Conservation (phyloP, 2,888 invertebrate species). For the Nudaria mundana region DNA sequence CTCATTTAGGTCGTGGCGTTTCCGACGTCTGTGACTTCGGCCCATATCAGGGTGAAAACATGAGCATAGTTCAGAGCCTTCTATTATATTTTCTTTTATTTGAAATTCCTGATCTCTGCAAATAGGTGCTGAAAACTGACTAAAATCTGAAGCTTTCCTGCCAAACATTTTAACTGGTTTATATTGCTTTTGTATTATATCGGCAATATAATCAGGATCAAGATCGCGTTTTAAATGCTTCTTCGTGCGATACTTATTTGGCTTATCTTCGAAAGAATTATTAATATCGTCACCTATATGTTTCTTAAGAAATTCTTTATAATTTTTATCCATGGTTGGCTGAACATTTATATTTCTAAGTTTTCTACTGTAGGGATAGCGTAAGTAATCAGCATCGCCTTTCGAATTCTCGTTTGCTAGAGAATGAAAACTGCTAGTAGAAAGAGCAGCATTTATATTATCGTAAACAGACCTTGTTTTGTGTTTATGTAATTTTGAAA, state of each 20-base stretch:
- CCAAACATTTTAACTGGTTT: slow-evolving; percentile 60
- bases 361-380: slow-evolving; percentile 24
- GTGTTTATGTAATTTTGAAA: slow-evolving; percentile 35
- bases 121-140: slow-evolving; percentile 66
- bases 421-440: slow-evolving; percentile 51
- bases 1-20: slow-evolving; percentile 41
- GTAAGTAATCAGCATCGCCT: slow-evolving; percentile 21
- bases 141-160: slow-evolving; percentile 52
- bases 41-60: slow-evolving; percentile 46
- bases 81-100: slow-evolving; percentile 39
- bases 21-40: slow-evolving; percentile 18
- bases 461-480: slow-evolving; percentile 40
- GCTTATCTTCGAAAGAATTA: slow-evolving; percentile 28
- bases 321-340: slow-evolving; percentile 26
- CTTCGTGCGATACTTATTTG: slow-evolving; percentile 28
- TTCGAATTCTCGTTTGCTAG: slow-evolving; percentile 33
- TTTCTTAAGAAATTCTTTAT: slow-evolving; percentile 28
- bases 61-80: slow-evolving; percentile 52
- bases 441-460: slow-evolving; percentile 34
- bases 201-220: slow-evolving; percentile 62
- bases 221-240: slow-evolving; percentile 36
- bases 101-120: slow-evolving; percentile 62
- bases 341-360: slow-evolving; percentile 16
- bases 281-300: slow-evolving; percentile 24
- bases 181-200: slow-evolving; percentile 65